Conservation (phyloP, 1,140 invertebrate species). For the Cyrtorhinus lividipennis region DNA sequence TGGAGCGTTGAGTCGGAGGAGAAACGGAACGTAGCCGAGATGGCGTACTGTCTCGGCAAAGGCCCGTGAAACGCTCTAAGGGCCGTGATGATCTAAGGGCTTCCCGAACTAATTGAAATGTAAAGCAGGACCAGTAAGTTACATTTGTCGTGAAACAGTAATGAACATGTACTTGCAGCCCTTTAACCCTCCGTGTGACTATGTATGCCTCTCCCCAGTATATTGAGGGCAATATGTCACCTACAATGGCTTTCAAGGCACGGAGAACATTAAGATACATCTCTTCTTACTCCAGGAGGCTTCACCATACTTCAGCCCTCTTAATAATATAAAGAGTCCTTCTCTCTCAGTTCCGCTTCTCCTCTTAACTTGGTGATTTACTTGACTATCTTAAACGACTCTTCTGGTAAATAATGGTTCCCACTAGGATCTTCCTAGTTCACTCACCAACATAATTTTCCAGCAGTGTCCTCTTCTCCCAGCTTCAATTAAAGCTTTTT, state of each 20-base stretch:
- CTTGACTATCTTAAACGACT: background rate
- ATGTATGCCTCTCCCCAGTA: background rate
- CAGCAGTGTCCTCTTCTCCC: too few relatives aligned
- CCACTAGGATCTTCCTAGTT: too few relatives aligned
- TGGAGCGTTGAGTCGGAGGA: too few relatives aligned
- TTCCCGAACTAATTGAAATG: background rate
- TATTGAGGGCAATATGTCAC: constrained; percentile 5
- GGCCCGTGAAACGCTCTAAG: too few relatives aligned
- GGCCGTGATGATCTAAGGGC: background rate
- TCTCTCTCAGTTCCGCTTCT: background rate
- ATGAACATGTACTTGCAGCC: background rate
- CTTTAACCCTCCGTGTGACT: too few relatives aligned
- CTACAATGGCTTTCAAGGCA: constrained; percentile 2
- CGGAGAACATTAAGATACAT: background rate
- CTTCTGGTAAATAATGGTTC: too few relatives aligned
- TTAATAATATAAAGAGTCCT: constrained; percentile 3
- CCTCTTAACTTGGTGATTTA: background rate
- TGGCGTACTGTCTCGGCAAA: too few relatives aligned
- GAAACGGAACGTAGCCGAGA: too few relatives aligned
- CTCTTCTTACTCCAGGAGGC: background rate
- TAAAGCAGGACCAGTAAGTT: background rate
- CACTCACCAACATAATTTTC: too few relatives aligned
- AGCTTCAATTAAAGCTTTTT: too few relatives aligned
- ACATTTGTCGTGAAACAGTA: background rate
- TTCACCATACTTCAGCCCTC: background rate